Percentiles rank a stretch among this genome's conserved stretches.
Conservation (phyloP, 2,797 vertebrate genomes). For the Myotis pilosus region DNA sequence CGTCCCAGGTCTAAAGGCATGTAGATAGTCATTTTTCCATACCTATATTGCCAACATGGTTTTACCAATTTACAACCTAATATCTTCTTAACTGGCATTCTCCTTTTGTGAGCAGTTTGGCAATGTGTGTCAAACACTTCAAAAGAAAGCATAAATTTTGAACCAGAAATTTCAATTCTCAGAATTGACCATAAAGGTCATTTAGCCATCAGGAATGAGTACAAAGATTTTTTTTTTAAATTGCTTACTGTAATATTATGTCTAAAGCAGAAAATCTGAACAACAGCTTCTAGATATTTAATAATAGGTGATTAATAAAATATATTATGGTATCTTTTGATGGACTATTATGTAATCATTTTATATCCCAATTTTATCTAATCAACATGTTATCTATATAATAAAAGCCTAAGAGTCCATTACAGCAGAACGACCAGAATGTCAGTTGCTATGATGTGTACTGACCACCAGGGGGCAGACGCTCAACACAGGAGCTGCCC, state of each 20-base stretch:
- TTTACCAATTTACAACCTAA: not conserved
- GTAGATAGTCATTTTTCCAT: not conserved
- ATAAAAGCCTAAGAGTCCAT: too few species aligned
- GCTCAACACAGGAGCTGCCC: too few species aligned
- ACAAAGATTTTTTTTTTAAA: not conserved
- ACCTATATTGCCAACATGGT: not conserved
- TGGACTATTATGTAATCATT: not conserved
- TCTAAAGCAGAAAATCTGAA: not conserved
- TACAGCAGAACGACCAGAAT: too few species aligned
- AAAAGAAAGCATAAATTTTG: not conserved
- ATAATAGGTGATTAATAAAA: not conserved
- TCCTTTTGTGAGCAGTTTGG: not conserved
- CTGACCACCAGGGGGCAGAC: too few species aligned
- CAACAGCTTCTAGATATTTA: not conserved
- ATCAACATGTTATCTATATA: not conserved
- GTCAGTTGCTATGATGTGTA: too few species aligned
- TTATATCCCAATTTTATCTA: conserved; percentile 34
- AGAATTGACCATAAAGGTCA: not conserved
- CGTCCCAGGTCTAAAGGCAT: not conserved
- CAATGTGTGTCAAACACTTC: not conserved
- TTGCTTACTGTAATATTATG: not conserved
- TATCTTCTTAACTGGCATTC: not conserved
- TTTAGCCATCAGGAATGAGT: not conserved
- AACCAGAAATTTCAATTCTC: conserved; percentile 10
- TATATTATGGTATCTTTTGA: not conserved